Evolutionary conservation across 1,140 invertebrate species (phyloP).

Genomic region (Sarcophaga peregrina): DNA sequence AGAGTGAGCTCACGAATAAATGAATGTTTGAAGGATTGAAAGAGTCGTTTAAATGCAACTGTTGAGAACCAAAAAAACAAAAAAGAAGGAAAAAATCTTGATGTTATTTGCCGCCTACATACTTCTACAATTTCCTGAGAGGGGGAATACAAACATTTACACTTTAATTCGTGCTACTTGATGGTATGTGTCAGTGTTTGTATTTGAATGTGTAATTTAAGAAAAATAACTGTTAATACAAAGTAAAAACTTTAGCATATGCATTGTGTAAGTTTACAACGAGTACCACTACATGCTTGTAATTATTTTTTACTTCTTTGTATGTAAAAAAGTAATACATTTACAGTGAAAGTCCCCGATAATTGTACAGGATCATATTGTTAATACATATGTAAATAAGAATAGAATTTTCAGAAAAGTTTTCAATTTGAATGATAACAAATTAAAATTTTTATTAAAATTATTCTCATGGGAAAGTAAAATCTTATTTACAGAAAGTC

Average conservation of each 20-base stretch:
- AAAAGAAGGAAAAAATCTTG: slow-evolving; percentile 6
- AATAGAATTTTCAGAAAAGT: no score
- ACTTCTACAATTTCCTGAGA: no score
- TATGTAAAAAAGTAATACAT: background rate
- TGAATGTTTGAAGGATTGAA: background rate
- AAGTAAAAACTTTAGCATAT: background rate
- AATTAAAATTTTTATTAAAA: no score
- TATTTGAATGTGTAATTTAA: background rate
- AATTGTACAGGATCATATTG: no score
- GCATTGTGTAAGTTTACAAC: background rate
- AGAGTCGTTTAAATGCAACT: slow-evolving; percentile 24
- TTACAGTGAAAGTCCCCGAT: background rate
- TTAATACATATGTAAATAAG: no score
- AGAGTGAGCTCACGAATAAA: background rate
- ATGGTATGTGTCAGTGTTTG: background rate
- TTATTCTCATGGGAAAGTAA: no score
- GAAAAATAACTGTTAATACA: background rate
- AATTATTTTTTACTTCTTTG: background rate
- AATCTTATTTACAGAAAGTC: no score
- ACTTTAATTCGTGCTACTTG: background rate
- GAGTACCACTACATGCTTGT: background rate
- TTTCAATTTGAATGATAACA: no score
- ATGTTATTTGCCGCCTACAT: no score
- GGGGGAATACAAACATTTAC: background rate
- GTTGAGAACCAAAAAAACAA: background rate